Evolutionary conservation across 1,140 invertebrate species (phyloP).

Genomic region (Pectinophora gossypiella): DNA sequence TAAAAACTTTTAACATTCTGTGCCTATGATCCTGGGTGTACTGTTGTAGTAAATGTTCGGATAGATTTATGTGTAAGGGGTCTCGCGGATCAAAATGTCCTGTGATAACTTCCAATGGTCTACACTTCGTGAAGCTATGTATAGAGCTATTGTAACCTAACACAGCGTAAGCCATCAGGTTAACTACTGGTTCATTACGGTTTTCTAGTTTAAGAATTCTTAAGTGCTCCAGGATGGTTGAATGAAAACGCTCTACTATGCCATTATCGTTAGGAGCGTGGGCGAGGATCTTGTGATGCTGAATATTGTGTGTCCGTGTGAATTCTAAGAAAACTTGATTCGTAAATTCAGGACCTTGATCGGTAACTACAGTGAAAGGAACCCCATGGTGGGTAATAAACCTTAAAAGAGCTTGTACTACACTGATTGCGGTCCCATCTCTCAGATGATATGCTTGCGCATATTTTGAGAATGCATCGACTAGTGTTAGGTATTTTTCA

Average conservation of each 20-base stretch:
- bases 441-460: constrained; percentile 1
- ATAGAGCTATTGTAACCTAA: constrained; percentile 4
- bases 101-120: constrained; percentile 2
- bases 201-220: constrained; percentile 2
- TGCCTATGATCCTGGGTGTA: background rate
- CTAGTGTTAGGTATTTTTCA: background rate
- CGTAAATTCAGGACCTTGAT: constrained; percentile 8
- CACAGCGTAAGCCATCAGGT: constrained; percentile 1
- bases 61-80: constrained; percentile 2
- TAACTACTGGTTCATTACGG: background rate
- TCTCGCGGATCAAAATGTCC: constrained; percentile 8
- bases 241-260: background rate
- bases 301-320: constrained; percentile 2
- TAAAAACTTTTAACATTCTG: background rate
- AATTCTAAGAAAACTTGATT: constrained; percentile 8
- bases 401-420: background rate
- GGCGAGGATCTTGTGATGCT: constrained; percentile 1
- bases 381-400: background rate
- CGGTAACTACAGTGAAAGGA: constrained; percentile 6
- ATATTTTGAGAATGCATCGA: constrained; percentile 1
- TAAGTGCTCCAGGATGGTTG: background rate
- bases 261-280: constrained; percentile 5
- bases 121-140: constrained; percentile 1
- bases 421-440: background rate
- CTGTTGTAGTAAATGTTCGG: constrained; percentile 1